Evolutionary conservation across 2,113 vertebrate species (phyloP).

Genomic region (Erinaceus europaeus): DNA sequence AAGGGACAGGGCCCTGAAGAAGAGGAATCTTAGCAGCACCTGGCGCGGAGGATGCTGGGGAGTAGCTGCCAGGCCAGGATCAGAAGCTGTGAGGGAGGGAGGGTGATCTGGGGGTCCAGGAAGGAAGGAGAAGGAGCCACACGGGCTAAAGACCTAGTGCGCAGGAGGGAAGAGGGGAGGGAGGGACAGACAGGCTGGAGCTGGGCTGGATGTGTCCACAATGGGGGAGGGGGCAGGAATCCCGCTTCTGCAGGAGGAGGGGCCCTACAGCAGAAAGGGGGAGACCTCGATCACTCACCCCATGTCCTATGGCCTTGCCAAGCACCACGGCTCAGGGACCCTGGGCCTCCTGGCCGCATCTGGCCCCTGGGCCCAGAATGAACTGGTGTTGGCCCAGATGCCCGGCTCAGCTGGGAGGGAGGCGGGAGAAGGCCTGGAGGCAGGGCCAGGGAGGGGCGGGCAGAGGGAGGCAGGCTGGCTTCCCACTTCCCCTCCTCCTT

Average conservation of each 20-base stretch:
- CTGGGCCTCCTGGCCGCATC: not conserved
- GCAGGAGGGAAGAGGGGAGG: not conserved
- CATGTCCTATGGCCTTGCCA: slow-evolving; percentile 9
- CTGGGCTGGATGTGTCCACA: too few relatives aligned
- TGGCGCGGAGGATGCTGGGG: not conserved
- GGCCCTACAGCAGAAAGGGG: not conserved
- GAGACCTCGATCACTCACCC: slow-evolving; percentile 63
- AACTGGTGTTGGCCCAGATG: slow-evolving; percentile 46
- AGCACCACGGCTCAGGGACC: slow-evolving; percentile 7
- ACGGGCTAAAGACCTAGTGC: too few relatives aligned
- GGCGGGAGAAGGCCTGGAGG: not conserved
- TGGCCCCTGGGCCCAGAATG: slow-evolving; percentile 56
- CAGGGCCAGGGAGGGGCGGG: not conserved
- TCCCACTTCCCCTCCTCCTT: slow-evolving; percentile 45
- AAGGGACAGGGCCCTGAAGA: not conserved
- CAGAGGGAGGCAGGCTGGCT: slow-evolving; percentile 43
- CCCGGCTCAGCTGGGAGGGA: not conserved
- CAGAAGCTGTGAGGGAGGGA: not conserved
- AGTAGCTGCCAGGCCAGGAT: not conserved
- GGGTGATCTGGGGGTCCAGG: not conserved
- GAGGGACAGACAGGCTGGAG: too few relatives aligned
- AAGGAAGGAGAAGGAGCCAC: not conserved
- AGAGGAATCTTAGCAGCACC: not conserved
- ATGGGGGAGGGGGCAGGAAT: not conserved
- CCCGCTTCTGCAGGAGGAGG: too few relatives aligned